These are phyloP conservation scores for Mesaphorura yosii DNA, from an alignment of 1,140 invertebrate species.

Conservation along the genomic window DNA sequence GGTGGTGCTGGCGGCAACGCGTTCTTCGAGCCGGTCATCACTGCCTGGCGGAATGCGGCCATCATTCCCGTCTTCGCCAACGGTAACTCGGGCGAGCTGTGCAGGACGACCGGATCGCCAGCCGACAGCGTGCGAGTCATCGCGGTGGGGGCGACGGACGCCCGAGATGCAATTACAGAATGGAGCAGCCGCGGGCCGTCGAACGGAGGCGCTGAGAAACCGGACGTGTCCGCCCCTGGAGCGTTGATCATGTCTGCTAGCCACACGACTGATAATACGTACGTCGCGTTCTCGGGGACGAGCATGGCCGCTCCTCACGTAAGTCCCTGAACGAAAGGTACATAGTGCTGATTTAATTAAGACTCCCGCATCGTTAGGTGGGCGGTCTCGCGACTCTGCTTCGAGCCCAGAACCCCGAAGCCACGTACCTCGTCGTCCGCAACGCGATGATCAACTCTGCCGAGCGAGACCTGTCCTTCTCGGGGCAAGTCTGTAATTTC, in stretches of 20 bases:
- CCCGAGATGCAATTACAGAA: not conserved
- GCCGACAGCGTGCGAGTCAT: not conserved
- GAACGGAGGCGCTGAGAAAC: constrained; percentile 4
- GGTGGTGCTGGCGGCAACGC: no score
- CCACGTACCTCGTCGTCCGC: no score
- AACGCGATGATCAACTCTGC: no score
- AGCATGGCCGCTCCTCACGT: no score
- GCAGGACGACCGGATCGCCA: not conserved
- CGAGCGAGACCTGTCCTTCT: no score
- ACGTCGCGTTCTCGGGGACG: constrained; percentile 1
- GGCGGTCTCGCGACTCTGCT: no score
- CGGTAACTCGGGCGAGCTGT: constrained; percentile 1
- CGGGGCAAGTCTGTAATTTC: no score
- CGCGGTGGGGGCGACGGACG: constrained; percentile 3
- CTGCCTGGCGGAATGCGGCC: constrained; percentile 1
- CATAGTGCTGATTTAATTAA: no score
- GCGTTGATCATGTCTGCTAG: constrained; percentile 10
- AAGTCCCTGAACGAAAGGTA: no score
- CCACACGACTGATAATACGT: constrained; percentile 1
- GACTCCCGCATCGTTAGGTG: no score
- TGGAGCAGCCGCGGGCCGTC: constrained; percentile 5
- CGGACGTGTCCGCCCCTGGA: constrained; percentile 19
- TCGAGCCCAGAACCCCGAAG: no score
- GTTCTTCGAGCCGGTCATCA: not conserved
- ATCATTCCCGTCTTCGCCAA: constrained; percentile 12